Percentiles rank a stretch among this genome's conserved stretches.
phyloP scores from a whole-genome alignment of 2,797 vertebrate species.

The Ctenopoma kingsleyae region DNA sequence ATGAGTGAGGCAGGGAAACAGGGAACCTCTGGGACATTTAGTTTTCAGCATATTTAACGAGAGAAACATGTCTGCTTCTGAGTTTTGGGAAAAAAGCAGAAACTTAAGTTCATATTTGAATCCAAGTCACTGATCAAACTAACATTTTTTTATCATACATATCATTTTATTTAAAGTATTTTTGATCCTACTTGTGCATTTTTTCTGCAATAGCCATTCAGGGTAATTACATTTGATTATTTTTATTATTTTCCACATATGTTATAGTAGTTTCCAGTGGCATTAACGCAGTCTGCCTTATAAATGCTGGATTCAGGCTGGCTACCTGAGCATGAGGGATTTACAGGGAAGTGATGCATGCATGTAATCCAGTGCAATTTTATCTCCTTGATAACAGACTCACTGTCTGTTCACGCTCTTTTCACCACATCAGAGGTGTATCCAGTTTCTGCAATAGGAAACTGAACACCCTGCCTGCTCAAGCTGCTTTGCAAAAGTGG shows the following conservation, averaged over 20 bases:
- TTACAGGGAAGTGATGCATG: neutral
- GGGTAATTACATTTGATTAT: too few relatives aligned
- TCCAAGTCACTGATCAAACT: conserved; percentile 2
- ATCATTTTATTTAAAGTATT: too few relatives aligned
- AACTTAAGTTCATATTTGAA: conserved; percentile 26
- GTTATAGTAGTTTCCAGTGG: too few relatives aligned
- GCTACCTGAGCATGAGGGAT: neutral
- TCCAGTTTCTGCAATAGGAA: neutral
- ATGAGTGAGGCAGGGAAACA: conserved; percentile 36
- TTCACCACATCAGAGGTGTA: neutral
- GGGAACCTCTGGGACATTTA: conserved; percentile 42
- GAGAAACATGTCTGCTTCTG: conserved; percentile 27
- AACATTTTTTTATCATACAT: too few relatives aligned
- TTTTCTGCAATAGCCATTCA: neutral
- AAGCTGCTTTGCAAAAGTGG: neutral
- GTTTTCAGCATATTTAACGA: conserved; percentile 48
- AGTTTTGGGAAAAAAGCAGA: conserved; percentile 26
- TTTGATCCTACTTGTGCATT: too few relatives aligned
- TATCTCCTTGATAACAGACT: neutral
- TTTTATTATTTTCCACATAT: too few relatives aligned
- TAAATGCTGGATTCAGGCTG: neutral
- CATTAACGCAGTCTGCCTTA: neutral
- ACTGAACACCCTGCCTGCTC: neutral
- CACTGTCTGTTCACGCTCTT: neutral
- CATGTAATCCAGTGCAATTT: neutral